Evolutionary conservation across 2,888 invertebrate genomes (phyloP), one percentile per base, ranked within the genome.

Genomic region (Deladenus siricidicola): DNA sequence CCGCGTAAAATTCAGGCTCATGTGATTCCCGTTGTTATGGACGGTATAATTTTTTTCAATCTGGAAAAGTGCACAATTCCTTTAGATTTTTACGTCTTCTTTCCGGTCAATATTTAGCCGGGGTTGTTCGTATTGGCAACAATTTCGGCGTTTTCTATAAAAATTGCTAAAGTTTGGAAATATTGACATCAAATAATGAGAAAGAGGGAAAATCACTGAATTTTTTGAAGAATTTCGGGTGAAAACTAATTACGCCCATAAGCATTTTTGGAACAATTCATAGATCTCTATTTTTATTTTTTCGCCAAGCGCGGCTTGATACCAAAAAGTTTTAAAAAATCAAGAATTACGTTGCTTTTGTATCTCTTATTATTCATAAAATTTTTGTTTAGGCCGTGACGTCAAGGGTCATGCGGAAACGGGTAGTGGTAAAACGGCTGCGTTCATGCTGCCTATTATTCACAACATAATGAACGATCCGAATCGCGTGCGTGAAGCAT

Each of bases 381-480:
- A 88, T 29, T 85, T 94, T 26, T 81, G 86, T 80, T 81, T 78
- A 0, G 56, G 58, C 0, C 83, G 90, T 29, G 96, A 98, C 83
- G 80, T 98, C 28, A 94, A 96, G 90, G 92, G 88, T 0, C 94
- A 94, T 78, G 94, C 96, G 0, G 94, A 96, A 80, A 98, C 96
- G 6, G 96, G 96, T 0, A 93, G 93, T 0, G 98, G 96, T 17
- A 96, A 96, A 83, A 94, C 93, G 1, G 93, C 93, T 0, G 93
- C 93, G 0, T 94, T 90, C 78, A 80, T 93, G 28, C 79, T 94
- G 45, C 94, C 94, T 0, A 89, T 93, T 1, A 85, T 94, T 42
- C 28, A 54, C n/a, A n/a, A 24, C 26, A 52, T 66, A 14, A 24
- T 64, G 43, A 29, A 60, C 23, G 59, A 58, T 29, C 42, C 44